Percentiles rank a stretch among this genome's conserved stretches.
Conservation (phyloP, 2,113 vertebrate species). For the Eulacestoma nigropectus region DNA sequence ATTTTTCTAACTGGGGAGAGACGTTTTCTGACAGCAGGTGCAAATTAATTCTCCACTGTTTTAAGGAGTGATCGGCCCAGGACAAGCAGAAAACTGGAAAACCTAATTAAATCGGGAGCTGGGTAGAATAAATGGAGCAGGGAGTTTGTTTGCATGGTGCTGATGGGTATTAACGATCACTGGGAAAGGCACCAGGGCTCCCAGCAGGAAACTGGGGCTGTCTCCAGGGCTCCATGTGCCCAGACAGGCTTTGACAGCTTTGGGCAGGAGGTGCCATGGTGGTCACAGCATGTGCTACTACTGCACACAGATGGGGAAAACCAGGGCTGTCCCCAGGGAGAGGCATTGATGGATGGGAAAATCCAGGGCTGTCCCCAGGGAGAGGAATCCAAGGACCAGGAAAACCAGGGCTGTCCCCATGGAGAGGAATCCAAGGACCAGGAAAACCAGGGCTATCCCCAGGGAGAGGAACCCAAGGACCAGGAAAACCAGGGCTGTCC, state of each 20-base stretch:
- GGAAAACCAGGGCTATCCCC: not conserved
- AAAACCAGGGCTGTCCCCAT: not conserved
- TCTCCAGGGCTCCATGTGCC: accelerated
- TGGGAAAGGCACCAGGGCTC: not conserved
- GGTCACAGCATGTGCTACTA: accelerated
- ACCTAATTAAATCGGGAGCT: conserved; percentile 80
- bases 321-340: not conserved
- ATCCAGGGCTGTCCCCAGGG: not conserved
- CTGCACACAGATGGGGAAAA: not conserved
- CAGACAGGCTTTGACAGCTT: accelerated
- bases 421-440: not conserved
- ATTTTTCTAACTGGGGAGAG: conserved; percentile 76
- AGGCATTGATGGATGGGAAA: accelerated
- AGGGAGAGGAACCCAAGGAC: accelerated
- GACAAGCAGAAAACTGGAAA: conserved; percentile 72
- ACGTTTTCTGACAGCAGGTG: conserved; percentile 78
- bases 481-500: not conserved
- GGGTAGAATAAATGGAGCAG: conserved; percentile 73
- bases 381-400: not conserved
- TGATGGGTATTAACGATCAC: conserved; percentile 68
- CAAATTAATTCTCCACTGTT: conserved; percentile 79
- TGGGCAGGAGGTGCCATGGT: not conserved
- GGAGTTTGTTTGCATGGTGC: conserved; percentile 68
- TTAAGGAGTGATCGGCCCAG: conserved; percentile 73
- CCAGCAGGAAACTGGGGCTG: not conserved